Evolutionary conservation across 2,888 invertebrate genomes (phyloP), one percentile per base, ranked within the genome.

Genomic region (Alcis repandata): DNA sequence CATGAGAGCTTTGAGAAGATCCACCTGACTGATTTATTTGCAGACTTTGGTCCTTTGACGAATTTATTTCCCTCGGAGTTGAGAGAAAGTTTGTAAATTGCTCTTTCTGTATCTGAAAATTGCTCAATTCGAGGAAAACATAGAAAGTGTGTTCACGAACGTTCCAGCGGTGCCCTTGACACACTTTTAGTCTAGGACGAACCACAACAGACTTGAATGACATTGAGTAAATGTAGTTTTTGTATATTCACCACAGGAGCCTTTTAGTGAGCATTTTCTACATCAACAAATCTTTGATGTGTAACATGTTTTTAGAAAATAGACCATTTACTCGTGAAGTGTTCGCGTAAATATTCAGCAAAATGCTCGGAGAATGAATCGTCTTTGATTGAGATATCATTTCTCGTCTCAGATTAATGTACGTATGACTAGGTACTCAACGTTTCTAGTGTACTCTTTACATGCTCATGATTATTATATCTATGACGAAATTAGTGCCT

Each of bases 21-120:
- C 41, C 15, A 54, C 61, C 53, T 53, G 68, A 43, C 68, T 72
- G 70, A 72, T 72, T 70, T 70, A 70, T 72, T 68, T 67, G 65
- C 60, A 20, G 48, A 53, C 62, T 64, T 69, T 57, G 63, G 61
- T 64, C 62, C 64, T 68, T 70, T 67, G 72, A 69, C 52, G 67
- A 70, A 70, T 72, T 67, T 67, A 67, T 68, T 68, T 33, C 59
- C 57, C 41, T 48, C 52, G 9, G 58, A 59, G 66, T 46, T 59
- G 48, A 59, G 61, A 58, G 48, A 67, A 69, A 72, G 63, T 69
- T 68, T 67, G 43, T 43, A 58, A 60, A 64, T 69, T 70, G 69
- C 66, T 66, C 67, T 67, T 67, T 69, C 60, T 62, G 54, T 62
- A 64, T 58, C 63, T 40, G 48, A 49, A 51, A 56, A 52, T 58